Conservation (phyloP, 1,140 invertebrate genomes). For the Heliothis virescens region DNA sequence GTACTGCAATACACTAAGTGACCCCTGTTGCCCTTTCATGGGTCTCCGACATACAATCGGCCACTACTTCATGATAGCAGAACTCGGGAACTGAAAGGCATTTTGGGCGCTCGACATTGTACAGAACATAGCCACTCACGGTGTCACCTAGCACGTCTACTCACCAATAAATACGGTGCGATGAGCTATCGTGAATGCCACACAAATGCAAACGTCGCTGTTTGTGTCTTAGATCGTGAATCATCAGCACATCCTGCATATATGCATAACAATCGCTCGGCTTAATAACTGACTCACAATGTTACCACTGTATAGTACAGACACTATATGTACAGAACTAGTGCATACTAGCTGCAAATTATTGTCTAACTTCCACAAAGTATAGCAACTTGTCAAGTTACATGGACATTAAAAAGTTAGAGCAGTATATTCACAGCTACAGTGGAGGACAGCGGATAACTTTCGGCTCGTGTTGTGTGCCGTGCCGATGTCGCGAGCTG, state of each 20-base stretch:
- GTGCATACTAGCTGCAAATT: not conserved
- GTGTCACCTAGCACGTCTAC: no score
- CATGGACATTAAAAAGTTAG: not conserved
- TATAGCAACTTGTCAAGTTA: not conserved
- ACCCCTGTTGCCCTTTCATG: no score
- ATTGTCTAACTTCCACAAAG: not conserved
- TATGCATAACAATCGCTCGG: not conserved
- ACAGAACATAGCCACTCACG: no score
- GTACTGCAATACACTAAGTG: no score
- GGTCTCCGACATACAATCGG: no score
- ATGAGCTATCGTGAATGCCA: not conserved
- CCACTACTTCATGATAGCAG: no score
- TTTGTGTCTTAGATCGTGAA: constrained; percentile 4
- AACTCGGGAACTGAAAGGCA: no score
- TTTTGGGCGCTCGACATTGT: no score
- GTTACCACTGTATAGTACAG: not conserved
- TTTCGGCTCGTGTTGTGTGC: not conserved
- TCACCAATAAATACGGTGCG: no score
- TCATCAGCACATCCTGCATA: not conserved
- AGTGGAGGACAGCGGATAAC: not conserved
- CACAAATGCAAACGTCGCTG: not conserved
- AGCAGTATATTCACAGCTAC: not conserved
- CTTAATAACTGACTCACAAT: not conserved
- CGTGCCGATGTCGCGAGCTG: not conserved
- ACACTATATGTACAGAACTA: not conserved